These are phyloP conservation scores for Rhodinocichla rosea DNA, from an alignment of 2,113 vertebrate genomes.

Conservation along the genomic window DNA sequence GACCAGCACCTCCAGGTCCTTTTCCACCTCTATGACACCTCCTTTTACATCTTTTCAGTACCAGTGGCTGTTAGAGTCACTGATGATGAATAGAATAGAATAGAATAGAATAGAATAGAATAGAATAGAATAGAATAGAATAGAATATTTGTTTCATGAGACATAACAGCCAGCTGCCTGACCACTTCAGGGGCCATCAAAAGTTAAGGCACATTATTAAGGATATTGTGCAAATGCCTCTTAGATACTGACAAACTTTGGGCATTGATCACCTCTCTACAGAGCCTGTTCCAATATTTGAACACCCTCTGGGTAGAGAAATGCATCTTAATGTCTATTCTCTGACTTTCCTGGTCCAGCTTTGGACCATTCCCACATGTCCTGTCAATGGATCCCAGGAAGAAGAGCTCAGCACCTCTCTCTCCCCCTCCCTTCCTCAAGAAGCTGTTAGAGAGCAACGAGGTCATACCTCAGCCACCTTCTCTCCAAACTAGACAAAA, in stretches of 20 bases:
- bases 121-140: neutral
- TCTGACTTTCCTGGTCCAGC: rapidly evolving
- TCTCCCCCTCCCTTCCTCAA: neutral
- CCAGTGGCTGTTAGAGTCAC: neutral
- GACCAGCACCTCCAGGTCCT: neutral
- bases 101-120: neutral
- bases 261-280: neutral
- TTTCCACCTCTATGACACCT: neutral
- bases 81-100: neutral
- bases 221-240: neutral
- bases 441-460: neutral
- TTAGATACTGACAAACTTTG: neutral
- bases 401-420: neutral
- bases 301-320: rapidly evolving
- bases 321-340: neutral
- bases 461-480: neutral
- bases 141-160: neutral
- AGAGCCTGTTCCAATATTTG: neutral
- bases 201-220: neutral
- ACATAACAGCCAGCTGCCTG: neutral
- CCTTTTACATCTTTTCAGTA: neutral
- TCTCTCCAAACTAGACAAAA: neutral
- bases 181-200: neutral
- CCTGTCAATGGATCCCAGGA: neutral
- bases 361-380: rapidly evolving